These are phyloP conservation scores for Drosophila bocqueti DNA, from an alignment of 1,140 invertebrate species.

Conservation along the genomic window DNA sequence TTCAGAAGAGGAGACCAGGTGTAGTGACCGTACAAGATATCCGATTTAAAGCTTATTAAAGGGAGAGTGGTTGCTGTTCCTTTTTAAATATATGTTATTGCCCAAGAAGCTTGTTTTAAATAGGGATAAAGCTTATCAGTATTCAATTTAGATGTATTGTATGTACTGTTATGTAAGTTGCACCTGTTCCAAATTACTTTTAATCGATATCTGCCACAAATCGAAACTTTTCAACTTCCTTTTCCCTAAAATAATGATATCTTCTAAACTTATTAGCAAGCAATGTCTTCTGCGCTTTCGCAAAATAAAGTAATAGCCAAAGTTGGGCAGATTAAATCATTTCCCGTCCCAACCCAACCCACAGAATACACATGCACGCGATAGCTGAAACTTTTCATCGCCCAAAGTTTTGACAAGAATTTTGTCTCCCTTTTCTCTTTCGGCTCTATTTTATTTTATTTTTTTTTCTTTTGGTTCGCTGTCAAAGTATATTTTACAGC, in stretches of 20 bases:
- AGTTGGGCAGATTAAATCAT: conserved; percentile 75
- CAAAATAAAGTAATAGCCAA: conserved; percentile 38
- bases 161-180: too few species aligned
- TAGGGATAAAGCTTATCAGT: background rate
- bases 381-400: conserved; percentile 56
- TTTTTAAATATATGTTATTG: background rate
- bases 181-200: background rate
- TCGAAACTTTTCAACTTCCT: conserved; percentile 5
- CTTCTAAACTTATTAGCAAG: conserved; percentile 36
- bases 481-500: conserved; percentile 66
- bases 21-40: conserved; percentile 4
- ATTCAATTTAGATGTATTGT: too few species aligned
- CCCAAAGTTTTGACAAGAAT: conserved; percentile 71
- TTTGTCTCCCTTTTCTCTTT: conserved; percentile 49
- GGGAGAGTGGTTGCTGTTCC: background rate
- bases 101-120: background rate
- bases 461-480: conserved; percentile 18
- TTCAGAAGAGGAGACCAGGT: conserved; percentile 4
- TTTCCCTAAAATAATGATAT: conserved; percentile 27
- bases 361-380: conserved; percentile 22
- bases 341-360: conserved; percentile 47
- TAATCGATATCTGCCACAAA: background rate
- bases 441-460: conserved; percentile 11
- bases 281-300: conserved; percentile 19
- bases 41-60: conserved; percentile 1